These are phyloP conservation scores for Aythya baeri DNA, from an alignment of 2,113 vertebrate species.

Conservation along the genomic window DNA sequence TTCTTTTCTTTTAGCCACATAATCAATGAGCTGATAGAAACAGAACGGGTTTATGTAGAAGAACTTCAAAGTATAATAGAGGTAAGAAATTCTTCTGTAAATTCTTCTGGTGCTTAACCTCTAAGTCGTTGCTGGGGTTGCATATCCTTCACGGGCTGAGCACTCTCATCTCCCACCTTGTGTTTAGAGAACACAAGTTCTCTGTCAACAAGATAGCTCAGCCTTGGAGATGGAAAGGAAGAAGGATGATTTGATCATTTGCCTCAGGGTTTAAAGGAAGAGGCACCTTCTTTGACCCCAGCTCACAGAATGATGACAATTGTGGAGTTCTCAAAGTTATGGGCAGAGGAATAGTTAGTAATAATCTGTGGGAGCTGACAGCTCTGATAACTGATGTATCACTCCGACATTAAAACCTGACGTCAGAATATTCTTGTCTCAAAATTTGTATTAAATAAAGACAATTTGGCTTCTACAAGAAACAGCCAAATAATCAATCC, in stretches of 20 bases:
- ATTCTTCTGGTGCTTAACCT: neutral
- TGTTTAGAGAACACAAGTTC: neutral
- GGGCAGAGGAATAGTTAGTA: neutral
- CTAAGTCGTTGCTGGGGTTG: neutral
- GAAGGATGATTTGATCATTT: neutral
- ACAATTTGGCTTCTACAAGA: neutral
- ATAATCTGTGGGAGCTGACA: neutral
- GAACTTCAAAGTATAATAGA: slow-evolving; percentile 95
- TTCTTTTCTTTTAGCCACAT: slow-evolving; percentile 82
- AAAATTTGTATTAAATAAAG: neutral
- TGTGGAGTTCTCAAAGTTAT: neutral
- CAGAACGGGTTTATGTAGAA: slow-evolving; percentile 92
- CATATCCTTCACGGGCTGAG: neutral
- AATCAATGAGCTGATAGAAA: slow-evolving; percentile 93
- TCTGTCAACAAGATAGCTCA: neutral
- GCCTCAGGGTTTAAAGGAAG: neutral
- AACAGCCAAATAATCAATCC: neutral
- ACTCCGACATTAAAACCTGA: neutral
- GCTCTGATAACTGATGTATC: neutral
- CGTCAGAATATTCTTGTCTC: neutral
- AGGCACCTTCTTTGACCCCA: neutral
- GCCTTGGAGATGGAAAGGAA: neutral
- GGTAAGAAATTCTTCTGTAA: slow-evolving; percentile 74
- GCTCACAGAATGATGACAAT: neutral
- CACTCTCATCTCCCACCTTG: neutral